Evolutionary conservation across 2,888 invertebrate genomes (phyloP), one percentile per base, ranked within the genome.

Genomic region (Caenorhabditis macrosperma): DNA sequence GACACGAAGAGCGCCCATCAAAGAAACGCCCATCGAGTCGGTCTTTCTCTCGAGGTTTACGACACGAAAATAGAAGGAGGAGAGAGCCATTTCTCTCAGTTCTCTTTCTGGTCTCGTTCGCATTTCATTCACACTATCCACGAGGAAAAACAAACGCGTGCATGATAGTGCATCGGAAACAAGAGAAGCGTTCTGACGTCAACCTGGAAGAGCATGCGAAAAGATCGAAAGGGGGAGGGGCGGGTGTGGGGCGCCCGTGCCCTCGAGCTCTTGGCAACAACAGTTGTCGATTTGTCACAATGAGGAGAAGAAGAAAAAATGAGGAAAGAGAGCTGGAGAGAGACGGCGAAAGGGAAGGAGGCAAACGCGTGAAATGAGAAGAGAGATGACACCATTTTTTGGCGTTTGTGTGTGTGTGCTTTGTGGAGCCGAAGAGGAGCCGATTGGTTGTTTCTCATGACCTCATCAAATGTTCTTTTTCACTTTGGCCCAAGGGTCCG

Each of bases 251-350:
- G 71, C 71, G 71, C 71, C 71, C 67, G 57, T 68, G 44, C 52
- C 33, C 59, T 44, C 12, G 15, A 12, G n/a, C n/a, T 33, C 41
- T 61, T 71, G 63, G 63, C 71, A 72, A 72, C 71, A 72, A 63
- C 71, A 63, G 63, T 44, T 72, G 71, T 61, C 71, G 41, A 54
- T 61, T 71, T 61, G 61, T 72, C 46, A 41, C 71, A 72, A 72
- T 72, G 63, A 63, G 54, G 44, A 46, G 55, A 41, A 54, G 26
- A 54, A 54, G 17, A 38, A 54, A 41, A 60, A 52, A 57, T 52
- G 48, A 41, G 17, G 38, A 54, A 30, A 52, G 33, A 41, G 54
- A 60, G 28, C 26, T 26, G 50, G 55, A 59, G 46, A n/a, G n/a
- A n/a, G n/a, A n/a, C n/a, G n/a, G n/a, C n/a, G n/a, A n/a, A n/a